Base-by-base conservation (phyloP, 2,113 vertebrate species). In the Sylvia atricapilla region DNA sequence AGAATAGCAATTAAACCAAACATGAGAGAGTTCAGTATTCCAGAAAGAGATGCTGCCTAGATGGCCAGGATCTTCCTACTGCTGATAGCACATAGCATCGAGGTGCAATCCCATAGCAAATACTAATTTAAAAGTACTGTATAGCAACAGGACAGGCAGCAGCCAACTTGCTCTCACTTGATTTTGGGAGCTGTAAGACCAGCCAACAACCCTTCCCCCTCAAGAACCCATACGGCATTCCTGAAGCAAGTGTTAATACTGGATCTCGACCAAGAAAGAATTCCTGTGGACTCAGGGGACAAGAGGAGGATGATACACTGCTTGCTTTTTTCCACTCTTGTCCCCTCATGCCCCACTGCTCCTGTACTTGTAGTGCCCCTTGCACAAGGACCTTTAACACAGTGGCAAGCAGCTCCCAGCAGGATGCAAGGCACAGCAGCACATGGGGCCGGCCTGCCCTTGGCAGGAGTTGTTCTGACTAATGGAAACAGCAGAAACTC, bases 181-280 rank as follows among this genome's bases (percentile, higher is more conserved):
- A 80, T 84, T 90, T 76, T 55, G 68, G 22, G 79, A 95, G 70
- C 75, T 72, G 27, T 23, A 21, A 81, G 70, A 70, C 47, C 75
- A 80, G 82, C 39, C 72, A 87, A 28, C 59, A 59, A 18, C 66
- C 75, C 83, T 17, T 80, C 74, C 82, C 55, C 78, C 69, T 11
- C 27, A 39, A 41, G 67, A 91, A 73, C 11, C 2, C 59, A 46
- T 2, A 8, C 3, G 4, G 47, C 84, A 90, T 95, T 95, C 91
- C 88, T 87, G 55, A 90, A 41, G 85, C 52, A 75, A 95, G 76
- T 41, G 93, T 90, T 95, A 91, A 73, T 47, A 55, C 79, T 94
- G 92, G 92, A 84, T 60, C 64, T n/a, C 4, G 20, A 74, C 94
- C 88, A 96, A 90, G 85, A 67, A 46, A 68, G 53, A 76, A 90